phyloP scores from a whole-genome alignment of 2,888 invertebrate genomes.

The Lordiphosa andalusiaca region DNA sequence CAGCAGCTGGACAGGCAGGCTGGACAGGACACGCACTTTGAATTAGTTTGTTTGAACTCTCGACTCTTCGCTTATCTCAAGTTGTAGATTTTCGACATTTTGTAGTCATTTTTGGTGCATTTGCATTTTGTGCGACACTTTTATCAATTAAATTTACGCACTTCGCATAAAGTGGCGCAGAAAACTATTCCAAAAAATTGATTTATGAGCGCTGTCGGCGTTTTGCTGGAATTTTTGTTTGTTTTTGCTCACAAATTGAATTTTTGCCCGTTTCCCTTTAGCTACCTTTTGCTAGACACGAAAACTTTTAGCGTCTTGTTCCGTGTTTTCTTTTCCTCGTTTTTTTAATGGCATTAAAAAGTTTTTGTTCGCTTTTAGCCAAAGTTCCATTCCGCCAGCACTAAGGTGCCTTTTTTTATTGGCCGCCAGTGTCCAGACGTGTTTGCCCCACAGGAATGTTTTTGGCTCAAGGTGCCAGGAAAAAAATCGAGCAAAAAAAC shows the following conservation, averaged over 20 bases:
- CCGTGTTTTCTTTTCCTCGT: slow-evolving; percentile 42
- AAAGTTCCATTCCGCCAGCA: slow-evolving; percentile 46
- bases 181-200: slow-evolving; percentile 44
- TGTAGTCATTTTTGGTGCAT: slow-evolving; percentile 54
- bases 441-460: slow-evolving; percentile 73
- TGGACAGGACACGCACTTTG: slow-evolving; percentile 54
- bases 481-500: slow-evolving; percentile 26
- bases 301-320: slow-evolving; percentile 43
- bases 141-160: slow-evolving; percentile 70
- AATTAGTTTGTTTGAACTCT: slow-evolving; percentile 75
- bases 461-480: slow-evolving; percentile 70
- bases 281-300: slow-evolving; percentile 32
- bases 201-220: slow-evolving; percentile 29
- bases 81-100: slow-evolving; percentile 72
- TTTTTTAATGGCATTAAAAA: slow-evolving; percentile 78
- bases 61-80: slow-evolving; percentile 60
- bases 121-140: slow-evolving; percentile 51
- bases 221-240: slow-evolving; percentile 22
- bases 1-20: slow-evolving; percentile 11
- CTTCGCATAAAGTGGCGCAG: slow-evolving; percentile 31
- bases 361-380: slow-evolving; percentile 54
- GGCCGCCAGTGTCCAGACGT: slow-evolving; percentile 62
- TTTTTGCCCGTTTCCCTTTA: slow-evolving; percentile 12
- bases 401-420: slow-evolving; percentile 71
- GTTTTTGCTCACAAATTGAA: slow-evolving; percentile 35